Evolutionary conservation across 2,797 vertebrate genomes (phyloP).

Genomic region (Steatocranus sp.): DNA sequence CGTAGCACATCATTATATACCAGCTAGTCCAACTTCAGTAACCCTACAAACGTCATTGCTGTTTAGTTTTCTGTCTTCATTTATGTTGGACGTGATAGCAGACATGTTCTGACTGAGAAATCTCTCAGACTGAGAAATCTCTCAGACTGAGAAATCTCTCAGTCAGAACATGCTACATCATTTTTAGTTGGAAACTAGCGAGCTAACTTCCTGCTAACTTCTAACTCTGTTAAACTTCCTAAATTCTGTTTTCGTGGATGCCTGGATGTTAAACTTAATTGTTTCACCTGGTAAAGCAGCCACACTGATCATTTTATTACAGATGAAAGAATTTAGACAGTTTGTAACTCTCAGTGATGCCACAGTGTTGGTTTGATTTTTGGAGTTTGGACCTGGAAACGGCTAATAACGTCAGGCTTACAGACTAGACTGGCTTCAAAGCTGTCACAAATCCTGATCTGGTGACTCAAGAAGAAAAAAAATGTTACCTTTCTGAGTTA

Average conservation of each 20-base stretch:
- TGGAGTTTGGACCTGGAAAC: background rate
- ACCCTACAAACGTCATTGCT: fast-evolving
- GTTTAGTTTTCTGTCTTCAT: fast-evolving
- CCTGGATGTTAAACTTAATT: fast-evolving
- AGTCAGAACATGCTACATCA: fast-evolving
- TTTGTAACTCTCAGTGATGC: background rate
- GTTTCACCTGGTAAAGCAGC: fast-evolving
- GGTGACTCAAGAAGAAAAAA: background rate
- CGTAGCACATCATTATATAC: fast-evolving
- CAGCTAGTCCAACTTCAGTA: fast-evolving
- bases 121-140: too few species aligned
- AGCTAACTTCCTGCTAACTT: background rate
- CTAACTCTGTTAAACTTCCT: fast-evolving
- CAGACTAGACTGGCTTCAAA: background rate
- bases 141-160: background rate
- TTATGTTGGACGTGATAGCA: fast-evolving
- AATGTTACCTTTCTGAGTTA: background rate
- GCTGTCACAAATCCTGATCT: background rate
- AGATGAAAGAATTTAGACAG: fast-evolving
- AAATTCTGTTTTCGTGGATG: background rate
- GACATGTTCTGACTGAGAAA: too few species aligned
- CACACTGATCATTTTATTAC: fast-evolving
- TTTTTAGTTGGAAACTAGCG: fast-evolving
- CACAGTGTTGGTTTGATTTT: fast-evolving
- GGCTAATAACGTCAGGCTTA: background rate